Evolutionary conservation across 2,888 invertebrate species (phyloP), one percentile per base, ranked within the genome.

Genomic region (Thereva unica): DNA sequence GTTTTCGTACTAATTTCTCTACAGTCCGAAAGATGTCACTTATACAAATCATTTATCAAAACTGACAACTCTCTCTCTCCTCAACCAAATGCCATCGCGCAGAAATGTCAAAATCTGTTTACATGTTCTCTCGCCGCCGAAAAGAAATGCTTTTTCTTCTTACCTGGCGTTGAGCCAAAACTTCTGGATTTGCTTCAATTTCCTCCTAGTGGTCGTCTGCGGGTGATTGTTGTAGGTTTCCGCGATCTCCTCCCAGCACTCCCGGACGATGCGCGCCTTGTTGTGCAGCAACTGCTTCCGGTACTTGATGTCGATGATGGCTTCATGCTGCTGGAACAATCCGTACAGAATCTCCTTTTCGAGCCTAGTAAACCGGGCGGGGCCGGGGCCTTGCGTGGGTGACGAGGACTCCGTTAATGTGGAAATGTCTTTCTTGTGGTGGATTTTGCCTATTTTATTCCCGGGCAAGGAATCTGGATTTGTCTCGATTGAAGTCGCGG

Each of bases 81-180:
- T 23, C 23, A 23, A 23, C 41, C 2, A 47, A 5, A 47, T n/a
- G 47, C 12, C 47, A 47, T n/a, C 12, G 2, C 12, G 2, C 2
- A 42, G n/a, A 42, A 42, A 9, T 3, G 42, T 42, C 42, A 42
- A 42, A 42, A 42, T 3, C 8, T 23, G 23, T 23, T 23, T 23
- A 23, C 23, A 23, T n/a, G n/a, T 23, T 23, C 23, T 23, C 23
- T 23, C 23, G 23, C 7, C 7, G n/a, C 8, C 7, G 8, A 42
- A n/a, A 42, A 42, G 4, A 42, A 42, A 42, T 9, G n/a, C 0
- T 35, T 34, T 23, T 45, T 38, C n/a, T 35, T 34, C 69, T 74
- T 73, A 80, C 80, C 80, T 77, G 47, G 80, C 77, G 72, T 80
- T 80, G 38, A 80, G 73, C 80, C 80, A 80, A 69, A 80, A 80